Conservation (phyloP, 30 jellyfish, hydroid and myxozoan genomes). For the Hydractinia symbiolongicarpus region DNA sequence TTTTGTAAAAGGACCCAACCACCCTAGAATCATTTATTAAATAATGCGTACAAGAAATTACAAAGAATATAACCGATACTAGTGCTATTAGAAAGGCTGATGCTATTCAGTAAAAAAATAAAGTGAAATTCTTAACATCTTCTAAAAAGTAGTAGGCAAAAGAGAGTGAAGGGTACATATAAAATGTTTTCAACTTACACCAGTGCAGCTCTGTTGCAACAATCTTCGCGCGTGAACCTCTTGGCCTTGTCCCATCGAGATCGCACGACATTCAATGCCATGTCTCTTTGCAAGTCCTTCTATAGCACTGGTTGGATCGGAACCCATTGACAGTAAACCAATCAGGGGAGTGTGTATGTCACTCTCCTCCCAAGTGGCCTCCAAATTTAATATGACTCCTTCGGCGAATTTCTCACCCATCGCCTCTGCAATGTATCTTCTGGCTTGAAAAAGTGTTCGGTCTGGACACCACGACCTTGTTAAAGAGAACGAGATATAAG, state of each 20-base stretch:
- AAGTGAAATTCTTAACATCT: not conserved
- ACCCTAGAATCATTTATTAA: slow-evolving; percentile 38
- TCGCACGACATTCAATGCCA: slow-evolving; percentile 83
- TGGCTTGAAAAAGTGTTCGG: slow-evolving; percentile 88
- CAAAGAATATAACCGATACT: not conserved
- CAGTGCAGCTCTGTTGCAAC: slow-evolving; percentile 73
- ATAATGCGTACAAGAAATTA: no score
- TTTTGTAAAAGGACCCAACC: slow-evolving; percentile 96
- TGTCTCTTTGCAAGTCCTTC: slow-evolving; percentile 82
- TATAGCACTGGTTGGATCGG: slow-evolving; percentile 92
- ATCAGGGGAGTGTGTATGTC: slow-evolving; percentile 65
- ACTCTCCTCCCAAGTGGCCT: slow-evolving; percentile 92
- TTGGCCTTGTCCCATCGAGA: slow-evolving; percentile 98
- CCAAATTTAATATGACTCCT: slow-evolving; percentile 80
- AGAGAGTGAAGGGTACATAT: no score
- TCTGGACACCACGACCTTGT: slow-evolving; percentile 94
- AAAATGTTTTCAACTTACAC: slow-evolving; percentile 37
- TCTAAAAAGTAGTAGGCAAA: no score
- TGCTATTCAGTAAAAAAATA: not conserved
- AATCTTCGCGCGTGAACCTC: slow-evolving; percentile 90
- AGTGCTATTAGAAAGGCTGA: not conserved
- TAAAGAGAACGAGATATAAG: not conserved
- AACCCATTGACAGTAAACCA: slow-evolving; percentile 91
- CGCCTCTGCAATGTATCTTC: slow-evolving; percentile 74
- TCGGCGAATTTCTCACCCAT: slow-evolving; percentile 81